A percentile compares a stretch with the other conserved stretches of the same genome.
Conservation (phyloP, 2,888 invertebrate genomes). For the Nesidiocoris tenuis region DNA sequence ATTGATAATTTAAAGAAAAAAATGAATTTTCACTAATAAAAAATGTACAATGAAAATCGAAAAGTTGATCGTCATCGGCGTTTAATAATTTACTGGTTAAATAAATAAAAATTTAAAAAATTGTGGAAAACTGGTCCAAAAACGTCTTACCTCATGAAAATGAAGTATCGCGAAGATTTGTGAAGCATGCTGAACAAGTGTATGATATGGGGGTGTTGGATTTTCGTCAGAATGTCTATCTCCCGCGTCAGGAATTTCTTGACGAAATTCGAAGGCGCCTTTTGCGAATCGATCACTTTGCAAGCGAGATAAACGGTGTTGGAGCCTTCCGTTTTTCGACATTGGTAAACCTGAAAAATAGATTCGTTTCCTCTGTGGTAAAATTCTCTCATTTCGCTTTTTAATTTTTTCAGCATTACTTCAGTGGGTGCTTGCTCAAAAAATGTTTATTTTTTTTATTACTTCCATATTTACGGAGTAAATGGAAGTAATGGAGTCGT, state of each 20-base stretch:
- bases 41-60: no score
- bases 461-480: no score
- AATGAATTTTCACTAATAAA: constrained; percentile 49
- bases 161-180: constrained; percentile 60
- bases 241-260: constrained; percentile 81
- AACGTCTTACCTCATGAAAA: constrained; percentile 44
- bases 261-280: constrained; percentile 74
- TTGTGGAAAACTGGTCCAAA: not conserved
- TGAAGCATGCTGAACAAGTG: constrained; percentile 75
- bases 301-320: constrained; percentile 58
- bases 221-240: constrained; percentile 69
- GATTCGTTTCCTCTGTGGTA: no score
- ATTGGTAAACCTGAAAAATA: constrained; percentile 43
- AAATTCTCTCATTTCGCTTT: no score
- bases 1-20: constrained; percentile 43
- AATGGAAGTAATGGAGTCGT: no score
- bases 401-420: no score
- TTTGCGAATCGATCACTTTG: constrained; percentile 71
- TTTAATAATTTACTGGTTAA: no score
- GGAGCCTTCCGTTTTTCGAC: constrained; percentile 35
- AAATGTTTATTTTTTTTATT: no score
- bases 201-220: constrained; percentile 78
- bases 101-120: no score
- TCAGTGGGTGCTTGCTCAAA: no score
- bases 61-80: no score